phyloP scores from a whole-genome alignment of 2,113 vertebrate genomes.

The Fregata magnificens region DNA sequence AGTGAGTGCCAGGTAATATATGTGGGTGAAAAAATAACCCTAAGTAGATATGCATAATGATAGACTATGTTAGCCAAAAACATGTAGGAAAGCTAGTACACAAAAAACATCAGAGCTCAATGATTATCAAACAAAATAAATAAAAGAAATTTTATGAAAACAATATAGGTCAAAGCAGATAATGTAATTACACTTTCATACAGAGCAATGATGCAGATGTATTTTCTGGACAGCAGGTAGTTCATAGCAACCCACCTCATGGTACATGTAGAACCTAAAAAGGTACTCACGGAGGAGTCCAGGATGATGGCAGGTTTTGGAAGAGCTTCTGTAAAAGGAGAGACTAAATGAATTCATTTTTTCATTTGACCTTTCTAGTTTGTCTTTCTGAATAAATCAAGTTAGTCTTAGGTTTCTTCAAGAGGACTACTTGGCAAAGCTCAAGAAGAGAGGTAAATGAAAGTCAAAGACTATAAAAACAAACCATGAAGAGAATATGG shows the following conservation, averaged over 20 bases:
- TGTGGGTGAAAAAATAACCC: neutral
- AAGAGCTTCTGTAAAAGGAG: neutral
- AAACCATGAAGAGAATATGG: neutral
- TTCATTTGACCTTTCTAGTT: neutral
- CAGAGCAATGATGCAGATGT: neutral
- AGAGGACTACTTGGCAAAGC: neutral
- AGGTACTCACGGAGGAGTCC: neutral
- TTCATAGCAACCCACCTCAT: neutral
- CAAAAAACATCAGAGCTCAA: neutral
- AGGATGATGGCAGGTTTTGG: neutral
- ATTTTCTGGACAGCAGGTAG: neutral
- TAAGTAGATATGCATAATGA: neutral
- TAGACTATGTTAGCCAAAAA: neutral
- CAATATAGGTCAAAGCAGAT: neutral
- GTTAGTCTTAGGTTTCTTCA: neutral
- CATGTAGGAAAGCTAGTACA: neutral
- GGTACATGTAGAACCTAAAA: neutral
- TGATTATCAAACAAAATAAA: neutral
- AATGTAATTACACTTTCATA: neutral
- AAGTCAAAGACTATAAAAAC: neutral
- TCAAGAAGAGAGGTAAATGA: neutral
- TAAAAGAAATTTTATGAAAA: neutral
- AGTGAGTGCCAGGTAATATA: neutral
- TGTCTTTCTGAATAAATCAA: neutral
- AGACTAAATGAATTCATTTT: neutral